A percentile compares a stretch with the other conserved stretches of the same genome.
phyloP scores from a whole-genome alignment of 2,113 vertebrate species.

The Genyomyrus donnyi region DNA sequence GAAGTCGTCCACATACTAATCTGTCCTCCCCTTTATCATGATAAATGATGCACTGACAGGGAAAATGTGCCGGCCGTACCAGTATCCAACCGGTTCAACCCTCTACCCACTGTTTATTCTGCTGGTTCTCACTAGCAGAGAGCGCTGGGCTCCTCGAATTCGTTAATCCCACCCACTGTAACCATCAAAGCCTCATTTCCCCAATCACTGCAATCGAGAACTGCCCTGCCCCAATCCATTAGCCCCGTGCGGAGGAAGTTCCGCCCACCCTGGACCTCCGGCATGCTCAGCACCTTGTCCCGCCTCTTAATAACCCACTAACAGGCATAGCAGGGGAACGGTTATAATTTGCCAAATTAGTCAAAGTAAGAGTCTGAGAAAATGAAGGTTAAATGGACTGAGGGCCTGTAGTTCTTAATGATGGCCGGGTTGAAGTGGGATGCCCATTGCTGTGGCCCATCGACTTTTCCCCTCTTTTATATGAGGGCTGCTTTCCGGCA shows the following conservation, averaged over 20 bases:
- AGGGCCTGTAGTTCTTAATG: not conserved
- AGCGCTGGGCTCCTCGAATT: not conserved
- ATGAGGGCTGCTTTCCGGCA: not conserved
- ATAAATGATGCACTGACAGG: not conserved
- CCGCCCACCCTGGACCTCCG: not conserved
- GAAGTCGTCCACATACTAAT: not conserved
- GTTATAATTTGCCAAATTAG: not conserved
- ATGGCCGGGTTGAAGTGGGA: not conserved
- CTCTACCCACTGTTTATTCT: not conserved
- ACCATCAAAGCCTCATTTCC: not conserved
- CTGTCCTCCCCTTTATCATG: not conserved
- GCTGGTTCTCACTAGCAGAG: not conserved
- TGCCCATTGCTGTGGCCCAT: not conserved
- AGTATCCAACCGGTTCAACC: not conserved
- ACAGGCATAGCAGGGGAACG: not conserved
- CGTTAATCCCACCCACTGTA: not conserved
- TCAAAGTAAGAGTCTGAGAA: not conserved
- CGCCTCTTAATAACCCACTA: not conserved
- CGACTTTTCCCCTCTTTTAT: not conserved
- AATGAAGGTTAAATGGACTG: not conserved
- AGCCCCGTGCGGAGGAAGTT: not conserved
- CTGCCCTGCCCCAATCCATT: not conserved
- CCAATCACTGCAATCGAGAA: not conserved
- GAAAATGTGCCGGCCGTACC: not conserved
- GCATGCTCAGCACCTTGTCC: not conserved